Percentiles rank a stretch among this genome's conserved stretches.
phyloP scores from a whole-genome alignment of 2,888 invertebrate genomes.

The Chouioia cunea region DNA sequence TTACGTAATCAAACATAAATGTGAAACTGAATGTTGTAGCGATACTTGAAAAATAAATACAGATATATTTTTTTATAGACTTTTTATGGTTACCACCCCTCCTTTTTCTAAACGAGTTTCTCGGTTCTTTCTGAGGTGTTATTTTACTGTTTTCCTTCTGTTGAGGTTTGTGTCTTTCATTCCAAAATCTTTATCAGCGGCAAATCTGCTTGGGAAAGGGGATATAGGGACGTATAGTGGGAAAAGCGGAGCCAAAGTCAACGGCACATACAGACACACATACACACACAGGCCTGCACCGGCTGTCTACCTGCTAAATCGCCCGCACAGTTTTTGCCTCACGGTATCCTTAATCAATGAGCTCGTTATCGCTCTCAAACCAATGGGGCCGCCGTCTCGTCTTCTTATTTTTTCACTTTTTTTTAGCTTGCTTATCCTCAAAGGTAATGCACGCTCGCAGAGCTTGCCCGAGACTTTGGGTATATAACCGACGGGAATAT shows the following conservation, averaged over 20 bases:
- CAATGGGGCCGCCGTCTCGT: conserved; percentile 32
- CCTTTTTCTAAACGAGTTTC: background rate
- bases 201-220: conserved; percentile 18
- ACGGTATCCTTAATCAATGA: conserved; percentile 46
- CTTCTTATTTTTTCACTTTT: conserved; percentile 26
- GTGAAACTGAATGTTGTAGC: too few relatives aligned
- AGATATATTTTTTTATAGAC: too few relatives aligned
- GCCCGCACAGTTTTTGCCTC: conserved; percentile 43
- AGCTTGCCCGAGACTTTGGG: background rate
- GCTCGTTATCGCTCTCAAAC: conserved; percentile 55
- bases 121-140: background rate
- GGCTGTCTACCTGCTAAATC: conserved; percentile 59
- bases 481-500: background rate
- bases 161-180: conserved; percentile 42
- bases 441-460: background rate
- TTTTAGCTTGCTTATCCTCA: too few relatives aligned
- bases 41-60: too few relatives aligned
- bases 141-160: conserved; percentile 44
- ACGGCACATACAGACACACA: too few relatives aligned
- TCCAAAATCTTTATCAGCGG: conserved; percentile 36
- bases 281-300: too few relatives aligned
- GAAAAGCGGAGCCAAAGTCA: too few relatives aligned
- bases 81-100: background rate
- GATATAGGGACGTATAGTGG: background rate
- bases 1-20: too few relatives aligned